Conservation (phyloP, 1,140 invertebrate species). For the Venturia canescens region DNA sequence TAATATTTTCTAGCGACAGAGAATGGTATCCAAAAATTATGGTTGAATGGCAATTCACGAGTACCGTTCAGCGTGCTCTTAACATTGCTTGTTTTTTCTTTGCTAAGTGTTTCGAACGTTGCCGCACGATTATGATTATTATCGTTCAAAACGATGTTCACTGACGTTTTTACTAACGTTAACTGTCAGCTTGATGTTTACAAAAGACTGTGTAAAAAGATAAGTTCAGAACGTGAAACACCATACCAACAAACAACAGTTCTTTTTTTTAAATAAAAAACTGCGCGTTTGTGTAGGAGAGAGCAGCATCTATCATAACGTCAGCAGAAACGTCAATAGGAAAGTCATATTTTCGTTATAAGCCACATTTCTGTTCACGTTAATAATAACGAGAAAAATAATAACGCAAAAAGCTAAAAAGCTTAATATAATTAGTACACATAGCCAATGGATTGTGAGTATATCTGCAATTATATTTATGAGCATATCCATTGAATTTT, state of each 20-base stretch:
- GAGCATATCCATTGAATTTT: neutral
- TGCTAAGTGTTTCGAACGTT: neutral
- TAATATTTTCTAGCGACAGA: slow-evolving; percentile 3
- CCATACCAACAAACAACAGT: slow-evolving; percentile 2
- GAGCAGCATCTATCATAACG: neutral
- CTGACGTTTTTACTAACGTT: neutral
- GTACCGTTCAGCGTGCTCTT: neutral
- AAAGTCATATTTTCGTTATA: neutral
- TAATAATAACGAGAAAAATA: slow-evolving; percentile 7
- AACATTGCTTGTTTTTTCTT: neutral
- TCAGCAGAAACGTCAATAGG: neutral
- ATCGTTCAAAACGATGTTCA: neutral
- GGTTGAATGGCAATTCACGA: neutral
- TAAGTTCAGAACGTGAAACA: neutral
- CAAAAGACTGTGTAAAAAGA: neutral
- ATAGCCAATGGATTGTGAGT: neutral
- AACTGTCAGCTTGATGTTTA: neutral
- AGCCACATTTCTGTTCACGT: neutral
- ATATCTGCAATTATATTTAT: slow-evolving; percentile 3
- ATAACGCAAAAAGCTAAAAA: slow-evolving; percentile 2
- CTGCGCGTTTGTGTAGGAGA: neutral
- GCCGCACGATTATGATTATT: neutral
- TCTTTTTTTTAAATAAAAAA: slow-evolving; percentile 5
- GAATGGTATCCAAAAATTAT: slow-evolving; percentile 11
- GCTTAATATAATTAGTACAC: slow-evolving; percentile 10